Evolutionary conservation across 2,113 vertebrate genomes (phyloP).

Genomic region (Taxidea taxus): DNA sequence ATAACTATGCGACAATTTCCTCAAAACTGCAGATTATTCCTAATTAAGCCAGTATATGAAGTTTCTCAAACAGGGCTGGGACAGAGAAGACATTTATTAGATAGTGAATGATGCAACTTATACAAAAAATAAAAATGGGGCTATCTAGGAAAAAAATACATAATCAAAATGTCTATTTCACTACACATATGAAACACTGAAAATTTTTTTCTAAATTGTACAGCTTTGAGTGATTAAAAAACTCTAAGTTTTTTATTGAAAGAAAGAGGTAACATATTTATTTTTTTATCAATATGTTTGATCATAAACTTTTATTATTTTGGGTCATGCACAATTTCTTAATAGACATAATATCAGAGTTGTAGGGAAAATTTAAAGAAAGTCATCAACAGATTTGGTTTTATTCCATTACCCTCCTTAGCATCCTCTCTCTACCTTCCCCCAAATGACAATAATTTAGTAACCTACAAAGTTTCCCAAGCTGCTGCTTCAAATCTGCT

Average conservation of each 20-base stretch:
- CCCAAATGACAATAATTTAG: slow-evolving; percentile 52
- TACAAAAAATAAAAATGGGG: neutral
- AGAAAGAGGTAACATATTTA: neutral
- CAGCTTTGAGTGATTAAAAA: neutral
- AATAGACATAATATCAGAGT: slow-evolving; percentile 53
- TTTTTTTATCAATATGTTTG: neutral
- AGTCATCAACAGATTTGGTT: slow-evolving; percentile 58
- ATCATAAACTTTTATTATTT: neutral
- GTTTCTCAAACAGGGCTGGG: neutral
- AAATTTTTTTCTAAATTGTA: neutral
- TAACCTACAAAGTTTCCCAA: slow-evolving; percentile 57
- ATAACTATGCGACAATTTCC: neutral
- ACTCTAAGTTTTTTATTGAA: neutral
- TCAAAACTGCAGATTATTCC: neutral
- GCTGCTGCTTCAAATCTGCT: slow-evolving; percentile 52
- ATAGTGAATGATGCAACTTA: neutral
- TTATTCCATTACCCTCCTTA: slow-evolving; percentile 59
- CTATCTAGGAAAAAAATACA: neutral
- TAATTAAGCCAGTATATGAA: neutral
- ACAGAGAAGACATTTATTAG: neutral
- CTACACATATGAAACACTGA: neutral
- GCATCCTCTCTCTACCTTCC: neutral
- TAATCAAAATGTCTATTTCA: neutral
- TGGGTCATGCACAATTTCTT: neutral
- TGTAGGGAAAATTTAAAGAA: neutral